Percentiles rank a stretch among this genome's conserved stretches.
These are phyloP conservation scores for Athalia rosae DNA, from an alignment of 2,888 invertebrate species.

Conservation along the genomic window DNA sequence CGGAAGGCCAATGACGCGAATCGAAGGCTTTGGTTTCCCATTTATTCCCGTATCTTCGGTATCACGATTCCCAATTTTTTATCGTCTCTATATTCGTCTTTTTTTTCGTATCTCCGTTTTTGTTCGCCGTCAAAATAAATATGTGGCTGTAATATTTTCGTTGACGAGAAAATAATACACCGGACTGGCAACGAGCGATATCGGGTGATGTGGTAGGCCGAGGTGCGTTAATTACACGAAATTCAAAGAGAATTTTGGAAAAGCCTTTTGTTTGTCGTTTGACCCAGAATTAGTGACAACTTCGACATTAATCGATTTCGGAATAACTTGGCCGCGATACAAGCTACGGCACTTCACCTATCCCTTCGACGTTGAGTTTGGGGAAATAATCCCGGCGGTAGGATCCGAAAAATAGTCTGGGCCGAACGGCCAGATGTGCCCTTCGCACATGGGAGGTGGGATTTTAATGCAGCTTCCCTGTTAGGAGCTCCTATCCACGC, in stretches of 20 bases:
- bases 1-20: constrained; percentile 20
- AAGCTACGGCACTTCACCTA: constrained; percentile 27
- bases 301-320: constrained; percentile 28
- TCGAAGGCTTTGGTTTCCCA: constrained; percentile 16
- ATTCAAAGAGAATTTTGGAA: not conserved
- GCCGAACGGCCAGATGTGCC: constrained; percentile 22
- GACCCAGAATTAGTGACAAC: constrained; percentile 9
- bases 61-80: not conserved
- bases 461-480: constrained; percentile 40
- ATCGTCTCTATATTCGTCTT: constrained; percentile 6
- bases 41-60: not conserved
- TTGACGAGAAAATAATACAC: too few species aligned
- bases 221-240: not conserved
- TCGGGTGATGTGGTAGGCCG: too few species aligned
- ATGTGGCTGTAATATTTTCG: too few species aligned
- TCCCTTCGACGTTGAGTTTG: constrained; percentile 22
- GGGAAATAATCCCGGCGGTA: constrained; percentile 31
- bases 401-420: constrained; percentile 34
- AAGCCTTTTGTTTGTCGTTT: constrained; percentile 5
- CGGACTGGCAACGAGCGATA: too few species aligned
- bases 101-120: not conserved
- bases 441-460: constrained; percentile 31
- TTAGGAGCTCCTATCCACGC: constrained; percentile 34
- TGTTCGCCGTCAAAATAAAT: not conserved
- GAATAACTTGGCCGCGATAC: constrained; percentile 22